Conservation (phyloP, 2,797 vertebrate genomes). For the Toxotes lorentzi region DNA sequence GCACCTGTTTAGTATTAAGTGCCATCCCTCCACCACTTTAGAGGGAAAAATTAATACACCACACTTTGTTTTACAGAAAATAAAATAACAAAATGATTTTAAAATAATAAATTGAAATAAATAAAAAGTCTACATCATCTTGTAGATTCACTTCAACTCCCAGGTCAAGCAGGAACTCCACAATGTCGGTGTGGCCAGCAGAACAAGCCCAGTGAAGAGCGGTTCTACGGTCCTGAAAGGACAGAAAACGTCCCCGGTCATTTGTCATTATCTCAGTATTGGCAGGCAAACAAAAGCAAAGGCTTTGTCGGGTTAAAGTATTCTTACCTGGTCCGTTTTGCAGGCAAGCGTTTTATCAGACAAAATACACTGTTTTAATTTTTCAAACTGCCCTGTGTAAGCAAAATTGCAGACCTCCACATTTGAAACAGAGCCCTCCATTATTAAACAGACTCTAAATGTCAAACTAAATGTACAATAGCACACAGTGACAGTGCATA, state of each 20-base stretch:
- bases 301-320: slow-evolving; percentile 12
- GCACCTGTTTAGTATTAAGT: background rate
- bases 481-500: rapidly evolving
- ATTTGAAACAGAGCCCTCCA: slow-evolving; percentile 90
- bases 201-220: slow-evolving; percentile 97
- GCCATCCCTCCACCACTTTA: background rate
- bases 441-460: slow-evolving; percentile 47
- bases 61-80: background rate
- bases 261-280: rapidly evolving
- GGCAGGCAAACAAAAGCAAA: background rate
- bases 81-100: too few relatives aligned
- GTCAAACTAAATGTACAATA: background rate
- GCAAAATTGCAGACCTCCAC: slow-evolving; percentile 93
- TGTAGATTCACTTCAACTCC: slow-evolving; percentile 91
- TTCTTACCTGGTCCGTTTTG: slow-evolving; percentile 92
- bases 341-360: slow-evolving; percentile 88
- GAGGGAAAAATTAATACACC: background rate
- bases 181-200: slow-evolving; percentile 91
- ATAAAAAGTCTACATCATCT: slow-evolving; percentile 87
- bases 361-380: slow-evolving; percentile 86
- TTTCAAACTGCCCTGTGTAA: slow-evolving; percentile 89
- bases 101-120: background rate
- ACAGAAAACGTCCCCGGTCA: background rate
- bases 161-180: slow-evolving; percentile 89
- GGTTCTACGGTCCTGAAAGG: slow-evolving; percentile 88